Base-by-base conservation (phyloP, 1,140 invertebrate species). In the Zophobas morio region DNA sequence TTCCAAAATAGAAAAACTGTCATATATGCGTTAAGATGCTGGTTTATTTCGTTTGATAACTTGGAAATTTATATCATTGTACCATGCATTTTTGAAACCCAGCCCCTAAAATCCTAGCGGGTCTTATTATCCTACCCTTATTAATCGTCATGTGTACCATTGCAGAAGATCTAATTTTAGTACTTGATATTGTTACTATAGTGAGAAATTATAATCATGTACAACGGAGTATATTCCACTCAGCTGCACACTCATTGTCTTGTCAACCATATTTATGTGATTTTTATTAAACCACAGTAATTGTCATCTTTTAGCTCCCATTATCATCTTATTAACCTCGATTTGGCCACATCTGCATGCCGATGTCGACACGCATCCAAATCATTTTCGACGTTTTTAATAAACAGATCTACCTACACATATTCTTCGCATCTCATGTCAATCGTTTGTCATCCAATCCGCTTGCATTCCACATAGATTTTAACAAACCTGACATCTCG, bases 281-380 rank as follows among this genome's bases (percentile, higher is more conserved):
- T 46, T 46, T 46, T 46, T 46, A 3, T 3, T 4, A 46, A 46
- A 46, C 3, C 42, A 46, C 42, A 46, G 42, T 46, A 46, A 46
- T 46, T 46, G 3, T 46, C 8, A 8, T 46, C 42, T 46, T 57
- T 57, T 6, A n/a, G 6, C 6, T 35, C 54, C 34, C 54, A 57
- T 57, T 57, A 57, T 57, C 54, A 57, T 57, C 20, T 33, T 34
- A 57, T 57, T 57, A 34, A 57, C 54, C 54, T 1, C 54, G 34
- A 33, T 57, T 33, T 57, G 1, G 54, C 20, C 8, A 8, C 8
- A 8, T 46, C 3, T 8, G 8, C 42, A 8, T 20, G 42, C 42
- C 42, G 42, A 46, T 46, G 42, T 46, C 42, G 42, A 46, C 42
- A 46, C 42, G 8, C 42, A 46, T 57, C 54, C 32, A 57, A 35